Evolutionary conservation across 2,888 invertebrate species (phyloP).

Genomic region (Pardosa pseudoannulata): DNA sequence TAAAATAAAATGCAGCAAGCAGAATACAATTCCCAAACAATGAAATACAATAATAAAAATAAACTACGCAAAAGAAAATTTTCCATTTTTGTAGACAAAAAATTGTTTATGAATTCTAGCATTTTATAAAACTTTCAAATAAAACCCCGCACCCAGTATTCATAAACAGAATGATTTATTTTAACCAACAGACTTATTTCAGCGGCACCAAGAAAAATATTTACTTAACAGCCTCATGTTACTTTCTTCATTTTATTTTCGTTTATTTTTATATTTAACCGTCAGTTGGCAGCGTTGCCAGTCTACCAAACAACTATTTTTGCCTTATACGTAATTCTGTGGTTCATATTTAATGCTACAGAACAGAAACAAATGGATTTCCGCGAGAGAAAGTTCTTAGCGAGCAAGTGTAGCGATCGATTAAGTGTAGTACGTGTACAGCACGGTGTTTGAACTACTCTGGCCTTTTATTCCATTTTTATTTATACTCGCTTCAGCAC

Average conservation of each 20-base stretch:
- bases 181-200: not conserved
- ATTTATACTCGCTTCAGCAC: too few relatives aligned
- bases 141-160: not conserved
- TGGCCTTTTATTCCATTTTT: not conserved
- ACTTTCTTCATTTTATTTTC: not conserved
- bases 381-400: not conserved
- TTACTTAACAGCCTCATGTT: not conserved
- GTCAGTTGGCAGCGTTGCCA: not conserved
- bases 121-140: too few relatives aligned
- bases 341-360: conserved; percentile 7
- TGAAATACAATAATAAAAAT: too few relatives aligned
- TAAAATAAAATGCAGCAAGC: too few relatives aligned
- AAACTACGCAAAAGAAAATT: too few relatives aligned
- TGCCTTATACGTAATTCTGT: not conserved
- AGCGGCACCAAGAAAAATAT: not conserved
- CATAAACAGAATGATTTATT: not conserved
- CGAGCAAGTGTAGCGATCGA: not conserved
- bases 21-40: too few relatives aligned
- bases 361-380: conserved; percentile 1
- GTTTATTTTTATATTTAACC: not conserved
- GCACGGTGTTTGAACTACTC: not conserved
- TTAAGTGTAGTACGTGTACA: not conserved
- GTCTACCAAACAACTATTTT: conserved; percentile 4
- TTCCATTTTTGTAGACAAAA: too few relatives aligned
- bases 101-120: too few relatives aligned